phyloP scores from a whole-genome alignment of 2,113 vertebrate species.

The Dromas ardeola region DNA sequence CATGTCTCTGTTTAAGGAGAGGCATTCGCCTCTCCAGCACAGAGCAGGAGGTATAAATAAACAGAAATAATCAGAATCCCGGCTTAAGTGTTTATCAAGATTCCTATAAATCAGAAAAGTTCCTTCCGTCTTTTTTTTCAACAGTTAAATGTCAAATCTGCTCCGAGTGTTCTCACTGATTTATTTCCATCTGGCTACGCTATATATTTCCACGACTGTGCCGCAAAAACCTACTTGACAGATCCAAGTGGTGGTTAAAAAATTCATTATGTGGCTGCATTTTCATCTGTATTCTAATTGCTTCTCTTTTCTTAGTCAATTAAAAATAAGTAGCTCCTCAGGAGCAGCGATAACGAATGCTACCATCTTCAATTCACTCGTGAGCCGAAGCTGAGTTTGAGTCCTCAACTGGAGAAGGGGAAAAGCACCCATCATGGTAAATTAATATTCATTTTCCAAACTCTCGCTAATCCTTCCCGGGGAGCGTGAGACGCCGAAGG shows the following conservation, averaged over 20 bases:
- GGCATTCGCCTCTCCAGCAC: not conserved
- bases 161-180: not conserved
- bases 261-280: constrained; percentile 44
- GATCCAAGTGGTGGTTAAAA: constrained; percentile 54
- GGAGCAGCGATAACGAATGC: not conserved
- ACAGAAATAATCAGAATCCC: not conserved
- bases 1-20: not conserved
- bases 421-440: not conserved
- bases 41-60: not conserved
- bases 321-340: constrained; percentile 49
- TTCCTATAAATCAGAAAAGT: not conserved
- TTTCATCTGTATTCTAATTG: constrained; percentile 52
- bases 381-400: not conserved
- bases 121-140: not conserved
- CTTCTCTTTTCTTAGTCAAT: constrained; percentile 38
- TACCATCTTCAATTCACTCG: not conserved
- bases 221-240: constrained; percentile 25
- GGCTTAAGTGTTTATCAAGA: not conserved
- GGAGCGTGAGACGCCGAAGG: not conserved
- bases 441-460: constrained; percentile 22
- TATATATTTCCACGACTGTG: constrained; percentile 2
- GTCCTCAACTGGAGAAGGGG: not conserved
- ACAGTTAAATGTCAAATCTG: constrained; percentile 28
- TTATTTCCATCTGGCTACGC: constrained; percentile 32
- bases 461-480: constrained; percentile 1